Base-by-base conservation (phyloP, 2,113 vertebrate species). In the Nematolebias whitei region DNA sequence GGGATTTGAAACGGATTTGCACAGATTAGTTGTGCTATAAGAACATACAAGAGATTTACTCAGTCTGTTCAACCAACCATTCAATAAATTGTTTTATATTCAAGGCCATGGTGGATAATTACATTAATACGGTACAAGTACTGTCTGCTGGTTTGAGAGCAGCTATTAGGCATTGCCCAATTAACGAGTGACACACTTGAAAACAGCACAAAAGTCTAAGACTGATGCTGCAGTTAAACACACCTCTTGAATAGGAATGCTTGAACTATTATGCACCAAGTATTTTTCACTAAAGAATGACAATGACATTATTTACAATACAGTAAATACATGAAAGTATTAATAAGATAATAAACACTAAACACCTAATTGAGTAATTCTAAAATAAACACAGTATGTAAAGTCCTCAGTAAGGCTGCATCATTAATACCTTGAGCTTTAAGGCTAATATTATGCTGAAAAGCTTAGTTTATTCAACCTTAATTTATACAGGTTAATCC, bases 21-120 rank as follows among this genome's bases (percentile, higher is more conserved):
- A 69, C 49, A 62, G 66, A 79, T 76, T 73, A 68, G 59, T 38
- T 74, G 62, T 24, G 64, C 61, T 63, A 58, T 57, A 70, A 61
- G 51, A 73, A 80, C 14, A 60, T 50, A 59, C 44, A 78, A 67
- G 51, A 67, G 63, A 73, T 72, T 74, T 61, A 71, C 24, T 66
- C 51, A 65, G 39, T 38, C 52, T 79, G 57, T 82, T 57, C 70
- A 54, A 63, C 7, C 48, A 60, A 40, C 0, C 44, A 51, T 59
- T 68, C 38, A 50, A 39, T 44, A 43, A 55, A 61, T 60, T 72
- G 43, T 70, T 85, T 70, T 70, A 50, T 63, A 71, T 76, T 74
- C 35, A 62, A 53, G 23, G 48, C 48, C 48, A 43, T 4, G 41
- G 45, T 50, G 9, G n/a, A 62, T 39, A 70, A 65, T 66, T 47